Percentiles rank a stretch among this genome's conserved stretches.
phyloP scores from a whole-genome alignment of 2,113 vertebrate species.

The Antigone vipio region DNA sequence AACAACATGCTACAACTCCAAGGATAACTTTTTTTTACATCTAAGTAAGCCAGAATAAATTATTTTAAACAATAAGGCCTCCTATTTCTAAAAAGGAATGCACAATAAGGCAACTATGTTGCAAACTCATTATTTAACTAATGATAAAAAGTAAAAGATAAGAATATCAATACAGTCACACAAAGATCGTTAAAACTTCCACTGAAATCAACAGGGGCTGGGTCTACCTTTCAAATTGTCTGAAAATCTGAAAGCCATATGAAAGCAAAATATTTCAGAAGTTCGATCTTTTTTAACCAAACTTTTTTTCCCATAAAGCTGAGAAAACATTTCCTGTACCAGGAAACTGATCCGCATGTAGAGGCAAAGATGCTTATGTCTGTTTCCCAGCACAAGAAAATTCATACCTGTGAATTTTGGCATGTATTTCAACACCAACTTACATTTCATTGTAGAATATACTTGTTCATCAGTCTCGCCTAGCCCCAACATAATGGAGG shows the following conservation, averaged over 20 bases:
- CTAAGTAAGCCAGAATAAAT: not conserved
- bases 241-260: not conserved
- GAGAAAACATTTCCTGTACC: not conserved
- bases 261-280: not conserved
- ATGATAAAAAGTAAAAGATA: not conserved
- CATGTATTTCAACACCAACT: not conserved
- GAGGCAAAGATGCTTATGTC: not conserved
- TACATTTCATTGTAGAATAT: slow-evolving; percentile 83
- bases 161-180: not conserved
- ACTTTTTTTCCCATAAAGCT: not conserved
- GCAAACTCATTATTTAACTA: not conserved
- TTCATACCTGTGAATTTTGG: not conserved
- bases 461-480: slow-evolving; percentile 90
- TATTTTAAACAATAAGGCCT: not conserved
- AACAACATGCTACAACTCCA: not conserved
- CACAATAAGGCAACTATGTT: not conserved
- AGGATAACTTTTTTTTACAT: not conserved
- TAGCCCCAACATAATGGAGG: slow-evolving; percentile 94
- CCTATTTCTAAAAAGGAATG: not conserved
- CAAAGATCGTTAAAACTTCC: not conserved
- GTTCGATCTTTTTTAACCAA: not conserved
- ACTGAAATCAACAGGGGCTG: not conserved
- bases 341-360: not conserved
- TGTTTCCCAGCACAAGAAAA: not conserved
- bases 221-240: not conserved